Evolutionary conservation across 2,888 invertebrate genomes (phyloP), one percentile per base, ranked within the genome.

Genomic region (Galeopsomyia nigrocyanea): DNA sequence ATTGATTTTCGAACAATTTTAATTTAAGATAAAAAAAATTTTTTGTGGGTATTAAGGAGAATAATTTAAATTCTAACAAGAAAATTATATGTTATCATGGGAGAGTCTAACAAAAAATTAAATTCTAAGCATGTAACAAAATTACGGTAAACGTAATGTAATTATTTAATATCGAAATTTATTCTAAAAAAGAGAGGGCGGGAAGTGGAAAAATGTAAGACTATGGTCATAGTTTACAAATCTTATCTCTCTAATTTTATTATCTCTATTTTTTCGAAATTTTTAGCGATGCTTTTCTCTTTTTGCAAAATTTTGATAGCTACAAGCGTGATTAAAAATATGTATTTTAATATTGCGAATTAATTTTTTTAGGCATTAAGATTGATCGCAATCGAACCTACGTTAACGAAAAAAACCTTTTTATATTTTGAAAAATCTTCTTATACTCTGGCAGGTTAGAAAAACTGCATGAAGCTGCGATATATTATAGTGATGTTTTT

Each of bases 1-100:
- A 66, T 74, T 46, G 56, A 69, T 73, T 73, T 70, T 70, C 68
- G 13, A 39, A 39, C 26, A 39, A 10, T 3, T 10, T 7, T 10
- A 9, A 39, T 39, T 39, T 39, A 39, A 10, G 1, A 39, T 13
- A 13, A 39, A 39, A 39, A 39, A 5, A 10, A 31, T 74, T 77
- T 65, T 64, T 67, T 67, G 58, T 64, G 72, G 79, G 78, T 79
- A 73, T 78, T 64, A 75, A 66, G 67, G 58, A 68, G 56, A 65
- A 72, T 10, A 71, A 68, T 39, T 61, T 55, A 68, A 73, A 74
- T 70, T 57, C 53, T 63, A 61, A 75, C 47, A 75, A 74, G 71
- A 71, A 71, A 68, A 70, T 71, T 60, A 66, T 22, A 57, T 62
- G 60, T 64, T 64, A 60, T 49, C 13, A 72, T 62, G 62, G 51